Base-by-base conservation (phyloP, 2,797 vertebrate genomes). In the Sphenodon punctatus region DNA sequence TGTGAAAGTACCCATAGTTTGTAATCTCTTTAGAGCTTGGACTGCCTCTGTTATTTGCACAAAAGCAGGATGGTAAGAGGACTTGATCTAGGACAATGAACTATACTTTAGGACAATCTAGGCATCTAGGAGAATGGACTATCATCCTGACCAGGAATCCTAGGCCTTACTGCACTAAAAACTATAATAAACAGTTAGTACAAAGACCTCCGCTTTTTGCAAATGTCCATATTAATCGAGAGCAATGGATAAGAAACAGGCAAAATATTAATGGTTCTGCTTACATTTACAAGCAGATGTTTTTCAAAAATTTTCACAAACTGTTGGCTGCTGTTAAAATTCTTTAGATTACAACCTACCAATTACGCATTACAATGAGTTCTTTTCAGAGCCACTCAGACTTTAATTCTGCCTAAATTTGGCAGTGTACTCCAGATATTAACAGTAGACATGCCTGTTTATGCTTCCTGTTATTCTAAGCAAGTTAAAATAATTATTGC, bases 341-440 rank as follows among this genome's bases (percentile, higher is more conserved):
- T 79, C 5, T 82, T 67, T 32, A 49, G 41, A 56, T 3, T 74
- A 38, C 25, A 49, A 53, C 12, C 16, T 82, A 22, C 8, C 10
- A 83, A 25, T 64, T 82, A 72, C 12, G 6, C 14, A 68, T 41
- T 70, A 11, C 72, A 75, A 67, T 11, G 0, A 25, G 3, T 5
- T 80, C 83, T 89, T 6, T 87, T 92, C 60, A 60, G 69, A 34
- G 34, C 7, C 19, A 22, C 10, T 55, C 71, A 13, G 67, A 69
- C 16, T 67, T 75, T 25, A 80, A 75, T 85, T 65, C 27, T 63
- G 42, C 68, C 48, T 76, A 22, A 71, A 87, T 91, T 75, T 69
- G 68, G 10, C 27, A 45, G 46, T 25, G 36, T 8, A 70, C 13
- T 49, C 70, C 55, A 42, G 69, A 64, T 20, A 76, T 75, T 55